Conservation (phyloP, 2,797 vertebrate genomes). For the Enteromius trimaculatus region DNA sequence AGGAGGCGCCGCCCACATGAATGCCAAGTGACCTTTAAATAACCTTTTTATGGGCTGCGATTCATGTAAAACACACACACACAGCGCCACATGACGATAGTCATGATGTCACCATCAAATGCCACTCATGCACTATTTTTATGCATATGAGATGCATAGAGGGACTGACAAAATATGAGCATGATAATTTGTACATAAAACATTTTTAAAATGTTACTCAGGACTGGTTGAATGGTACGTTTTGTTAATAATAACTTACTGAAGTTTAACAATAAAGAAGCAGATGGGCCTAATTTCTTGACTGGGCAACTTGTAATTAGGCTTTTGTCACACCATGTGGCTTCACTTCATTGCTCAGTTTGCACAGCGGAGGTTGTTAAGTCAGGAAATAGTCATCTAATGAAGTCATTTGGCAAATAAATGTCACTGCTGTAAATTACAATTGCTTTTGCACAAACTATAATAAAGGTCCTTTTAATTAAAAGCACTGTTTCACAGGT, state of each 20-base stretch:
- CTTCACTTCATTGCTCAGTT: background rate
- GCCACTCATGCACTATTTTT: conserved; percentile 13
- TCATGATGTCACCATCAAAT: conserved; percentile 33
- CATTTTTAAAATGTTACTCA: background rate
- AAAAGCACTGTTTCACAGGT: background rate
- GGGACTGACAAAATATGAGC: conserved; percentile 4
- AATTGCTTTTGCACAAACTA: background rate
- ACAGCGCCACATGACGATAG: background rate
- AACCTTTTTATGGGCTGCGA: conserved; percentile 40
- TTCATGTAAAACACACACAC: conserved; percentile 7
- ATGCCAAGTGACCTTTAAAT: conserved; percentile 49
- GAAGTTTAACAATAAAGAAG: conserved; percentile 31
- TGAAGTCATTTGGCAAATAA: conserved; percentile 4
- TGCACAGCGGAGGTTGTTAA: background rate
- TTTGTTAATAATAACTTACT: background rate
- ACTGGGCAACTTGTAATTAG: background rate
- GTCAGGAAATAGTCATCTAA: background rate
- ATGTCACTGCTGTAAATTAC: background rate
- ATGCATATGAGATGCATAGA: background rate
- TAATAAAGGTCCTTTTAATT: background rate
- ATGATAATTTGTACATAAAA: background rate
- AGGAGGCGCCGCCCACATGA: conserved; percentile 5
- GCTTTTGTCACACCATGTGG: background rate
- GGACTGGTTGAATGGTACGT: background rate
- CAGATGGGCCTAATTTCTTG: background rate